Evolutionary conservation across 2,888 invertebrate genomes (phyloP).

Genomic region (Julus scanicus): DNA sequence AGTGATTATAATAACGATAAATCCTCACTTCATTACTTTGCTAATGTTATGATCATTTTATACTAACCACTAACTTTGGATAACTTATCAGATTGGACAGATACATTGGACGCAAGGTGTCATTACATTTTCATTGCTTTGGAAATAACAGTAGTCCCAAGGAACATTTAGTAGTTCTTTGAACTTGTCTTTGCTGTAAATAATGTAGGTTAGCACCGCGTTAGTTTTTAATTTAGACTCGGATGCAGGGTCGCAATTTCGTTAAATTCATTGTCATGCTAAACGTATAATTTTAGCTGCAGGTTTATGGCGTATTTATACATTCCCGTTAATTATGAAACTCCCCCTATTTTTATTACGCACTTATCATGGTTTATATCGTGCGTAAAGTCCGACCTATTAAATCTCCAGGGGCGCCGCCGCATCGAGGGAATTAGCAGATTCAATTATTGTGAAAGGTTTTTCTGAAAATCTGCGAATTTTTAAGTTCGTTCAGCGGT

Average conservation of each 20-base stretch:
- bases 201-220: neutral
- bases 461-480: slow-evolving; percentile 4
- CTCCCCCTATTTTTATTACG: neutral
- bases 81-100: no score
- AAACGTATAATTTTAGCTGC: neutral
- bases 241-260: neutral
- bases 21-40: no score
- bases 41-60: no score
- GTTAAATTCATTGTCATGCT: neutral
- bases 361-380: neutral
- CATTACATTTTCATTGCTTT: no score
- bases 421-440: neutral
- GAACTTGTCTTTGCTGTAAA: neutral
- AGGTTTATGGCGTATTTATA: slow-evolving; percentile 3
- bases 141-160: neutral
- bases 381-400: neutral
- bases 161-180: neutral
- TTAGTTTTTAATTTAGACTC: neutral
- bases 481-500: neutral
- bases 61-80: no score
- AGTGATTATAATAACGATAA: no score
- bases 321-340: neutral
- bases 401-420: neutral
- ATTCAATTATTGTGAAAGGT: slow-evolving; percentile 28
- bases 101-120: no score